Base-by-base conservation (phyloP, 2,797 vertebrate genomes). In the Sparidentex hasta region DNA sequence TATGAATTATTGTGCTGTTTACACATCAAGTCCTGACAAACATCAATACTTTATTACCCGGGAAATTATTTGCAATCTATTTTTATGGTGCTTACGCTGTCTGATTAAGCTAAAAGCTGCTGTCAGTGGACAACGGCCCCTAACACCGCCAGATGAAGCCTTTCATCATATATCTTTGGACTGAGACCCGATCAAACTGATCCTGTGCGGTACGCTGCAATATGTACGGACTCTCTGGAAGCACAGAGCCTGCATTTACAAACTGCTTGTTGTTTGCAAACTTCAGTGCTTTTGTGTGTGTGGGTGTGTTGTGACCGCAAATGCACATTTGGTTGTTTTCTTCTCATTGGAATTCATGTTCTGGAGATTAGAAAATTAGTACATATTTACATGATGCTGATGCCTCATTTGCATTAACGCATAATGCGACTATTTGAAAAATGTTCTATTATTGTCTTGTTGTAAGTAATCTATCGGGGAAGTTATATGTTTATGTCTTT, bases 21-120 rank as follows among this genome's bases (percentile, higher is more conserved):
- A 90, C 89, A 90, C 84, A 87, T 91, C 83, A 88, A 85, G 87
- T 80, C 86, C 86, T 89, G 89, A 90, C 88, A 91, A 90, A 92
- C 90, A 92, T 92, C 89, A 93, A 82, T 92, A 91, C 87, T 95
- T 95, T 94, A 94, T 90, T 83, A 93, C 90, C 90, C 88, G 79
- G 71, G 67, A 91, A 92, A 91, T 93, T 79, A 90, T 93, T 90
- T 86, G 70, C 86, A 86, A 81, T 92, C 87, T 74, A 89, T 93
- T 93, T 93, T 92, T 88, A 93, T 84, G 78, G 88, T 67, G 83
- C 84, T 89, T 88, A 89, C 81, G 88, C 56, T 84, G 87, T 90
- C 82, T 95, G 92, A 95, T 94, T 94, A 95, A 94, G 90, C 92
- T 95, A 94, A 94, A 94, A 95, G 94, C 93, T 87, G 83, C 82